Conservation (phyloP, 2,797 vertebrate genomes). For the Pangasius larnaudii region DNA sequence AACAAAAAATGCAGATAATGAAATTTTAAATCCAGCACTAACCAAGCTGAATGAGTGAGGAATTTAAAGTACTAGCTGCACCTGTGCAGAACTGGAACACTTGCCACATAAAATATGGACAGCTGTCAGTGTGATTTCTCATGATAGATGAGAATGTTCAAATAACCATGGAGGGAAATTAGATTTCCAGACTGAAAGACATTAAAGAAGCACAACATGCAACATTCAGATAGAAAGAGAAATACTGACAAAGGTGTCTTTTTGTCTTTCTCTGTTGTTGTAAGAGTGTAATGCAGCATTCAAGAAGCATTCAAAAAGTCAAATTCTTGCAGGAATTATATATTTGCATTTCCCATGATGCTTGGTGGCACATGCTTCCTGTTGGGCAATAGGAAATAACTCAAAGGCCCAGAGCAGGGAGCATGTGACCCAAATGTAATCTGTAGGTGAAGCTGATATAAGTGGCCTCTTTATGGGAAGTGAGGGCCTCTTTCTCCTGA, state of each 20-base stretch:
- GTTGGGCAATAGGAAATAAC: slow-evolving; percentile 39
- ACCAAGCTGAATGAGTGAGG: slow-evolving; percentile 37
- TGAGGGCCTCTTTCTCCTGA: slow-evolving; percentile 56
- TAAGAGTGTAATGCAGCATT: slow-evolving; percentile 11
- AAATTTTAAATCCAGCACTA: slow-evolving; percentile 37
- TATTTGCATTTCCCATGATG: slow-evolving; percentile 19
- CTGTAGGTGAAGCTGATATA: slow-evolving; percentile 61
- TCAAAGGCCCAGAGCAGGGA: slow-evolving; percentile 35
- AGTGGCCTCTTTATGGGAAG: slow-evolving; percentile 42
- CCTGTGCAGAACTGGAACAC: slow-evolving; percentile 42
- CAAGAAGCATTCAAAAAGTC: slow-evolving; percentile 23
- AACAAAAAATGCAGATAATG: slow-evolving; percentile 39
- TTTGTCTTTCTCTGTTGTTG: slow-evolving; percentile 1
- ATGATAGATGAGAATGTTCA: slow-evolving; percentile 42
- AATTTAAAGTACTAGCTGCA: slow-evolving; percentile 39
- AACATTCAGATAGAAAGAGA: slow-evolving; percentile 10
- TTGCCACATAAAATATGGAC: slow-evolving; percentile 43
- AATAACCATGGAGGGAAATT: slow-evolving; percentile 45
- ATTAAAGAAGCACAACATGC: slow-evolving; percentile 31
- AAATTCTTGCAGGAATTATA: not conserved
- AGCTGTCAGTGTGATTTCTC: slow-evolving; percentile 39
- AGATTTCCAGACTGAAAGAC: slow-evolving; percentile 38
- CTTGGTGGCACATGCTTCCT: slow-evolving; percentile 16
- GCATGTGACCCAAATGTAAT: slow-evolving; percentile 67
- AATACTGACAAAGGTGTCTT: not conserved